These are phyloP conservation scores for Pachymerium ferrugineum DNA, from an alignment of 2,888 invertebrate genomes.

Conservation along the genomic window DNA sequence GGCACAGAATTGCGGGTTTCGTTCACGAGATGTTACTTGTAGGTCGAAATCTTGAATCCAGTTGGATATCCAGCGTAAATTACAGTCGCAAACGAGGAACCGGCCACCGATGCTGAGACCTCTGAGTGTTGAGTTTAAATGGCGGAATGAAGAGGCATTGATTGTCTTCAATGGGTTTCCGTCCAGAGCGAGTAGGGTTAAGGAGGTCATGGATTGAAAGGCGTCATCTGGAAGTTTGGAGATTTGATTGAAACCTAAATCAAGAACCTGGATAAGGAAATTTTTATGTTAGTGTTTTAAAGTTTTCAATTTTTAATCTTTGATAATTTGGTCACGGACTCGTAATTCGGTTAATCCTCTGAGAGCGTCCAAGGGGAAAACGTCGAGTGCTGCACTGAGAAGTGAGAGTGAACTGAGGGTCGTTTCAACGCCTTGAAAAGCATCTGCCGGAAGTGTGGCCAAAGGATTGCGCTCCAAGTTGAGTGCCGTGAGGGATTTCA, in stretches of 20 bases:
- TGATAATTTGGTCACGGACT: too few relatives aligned
- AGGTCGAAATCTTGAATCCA: conserved; percentile 83
- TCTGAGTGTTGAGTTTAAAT: conserved; percentile 73
- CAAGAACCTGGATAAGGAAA: conserved; percentile 63
- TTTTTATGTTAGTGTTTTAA: neutral
- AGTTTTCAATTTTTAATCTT: neutral
- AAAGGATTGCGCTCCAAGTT: conserved; percentile 84
- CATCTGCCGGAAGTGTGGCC: conserved; percentile 66
- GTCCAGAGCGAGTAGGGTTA: conserved; percentile 80
- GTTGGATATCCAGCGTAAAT: conserved; percentile 78
- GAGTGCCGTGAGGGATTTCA: conserved; percentile 75
- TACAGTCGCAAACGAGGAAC: conserved; percentile 82
- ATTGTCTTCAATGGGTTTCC: conserved; percentile 83
- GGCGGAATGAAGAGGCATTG: conserved; percentile 68
- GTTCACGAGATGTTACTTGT: conserved; percentile 84
- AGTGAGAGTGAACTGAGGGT: conserved; percentile 82
- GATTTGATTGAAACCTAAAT: conserved; percentile 85
- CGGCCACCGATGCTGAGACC: conserved; percentile 81
- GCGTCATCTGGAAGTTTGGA: conserved; percentile 73
- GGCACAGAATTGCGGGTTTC: conserved; percentile 88
- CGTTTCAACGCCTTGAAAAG: conserved; percentile 71
- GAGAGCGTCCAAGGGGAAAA: conserved; percentile 77
- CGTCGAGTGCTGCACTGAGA: conserved; percentile 78
- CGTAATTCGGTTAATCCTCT: conserved; percentile 70
- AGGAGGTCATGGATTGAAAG: conserved; percentile 72